A percentile compares a stretch with the other conserved stretches of the same genome.
Conservation (phyloP, 2,888 invertebrate species). For the Cheilosia urbana region DNA sequence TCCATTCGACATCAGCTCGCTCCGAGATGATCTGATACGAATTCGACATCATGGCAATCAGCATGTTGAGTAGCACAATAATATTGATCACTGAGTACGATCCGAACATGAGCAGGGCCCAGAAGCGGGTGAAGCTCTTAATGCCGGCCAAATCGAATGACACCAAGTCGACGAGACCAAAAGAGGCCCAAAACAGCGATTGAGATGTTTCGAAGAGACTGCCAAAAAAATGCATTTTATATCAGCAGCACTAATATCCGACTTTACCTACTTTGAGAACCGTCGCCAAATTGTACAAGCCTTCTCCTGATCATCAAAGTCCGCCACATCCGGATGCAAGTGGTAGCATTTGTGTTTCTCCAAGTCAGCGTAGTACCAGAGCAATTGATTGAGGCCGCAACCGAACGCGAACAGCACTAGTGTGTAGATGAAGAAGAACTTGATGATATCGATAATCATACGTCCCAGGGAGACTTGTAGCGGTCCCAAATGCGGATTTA, state of each 20-base stretch:
- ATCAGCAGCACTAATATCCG: neutral
- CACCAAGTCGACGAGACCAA: slow-evolving; percentile 96
- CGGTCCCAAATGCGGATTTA: slow-evolving; percentile 98
- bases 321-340: slow-evolving; percentile 88
- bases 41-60: slow-evolving; percentile 99
- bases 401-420: slow-evolving; percentile 97
- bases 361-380: slow-evolving; percentile 96
- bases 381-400: slow-evolving; percentile 96
- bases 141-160: slow-evolving; percentile 97
- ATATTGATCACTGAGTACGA: slow-evolving; percentile 98
- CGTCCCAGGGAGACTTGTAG: slow-evolving; percentile 95
- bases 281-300: slow-evolving; percentile 94
- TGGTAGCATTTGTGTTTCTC: slow-evolving; percentile 95
- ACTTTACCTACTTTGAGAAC: slow-evolving; percentile 90
- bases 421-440: slow-evolving; percentile 97
- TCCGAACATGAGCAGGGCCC: slow-evolving; percentile 98
- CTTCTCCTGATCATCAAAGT: slow-evolving; percentile 93
- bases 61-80: slow-evolving; percentile 97
- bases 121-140: slow-evolving; percentile 97
- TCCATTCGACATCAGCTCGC: slow-evolving; percentile 98
- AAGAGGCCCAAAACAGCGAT: slow-evolving; percentile 99
- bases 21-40: slow-evolving; percentile 99
- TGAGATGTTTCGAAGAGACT: slow-evolving; percentile 99
- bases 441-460: slow-evolving; percentile 97
- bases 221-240: slow-evolving; percentile 77